phyloP scores from a whole-genome alignment of 2,113 vertebrate species.

The Prunella fulvescens region DNA sequence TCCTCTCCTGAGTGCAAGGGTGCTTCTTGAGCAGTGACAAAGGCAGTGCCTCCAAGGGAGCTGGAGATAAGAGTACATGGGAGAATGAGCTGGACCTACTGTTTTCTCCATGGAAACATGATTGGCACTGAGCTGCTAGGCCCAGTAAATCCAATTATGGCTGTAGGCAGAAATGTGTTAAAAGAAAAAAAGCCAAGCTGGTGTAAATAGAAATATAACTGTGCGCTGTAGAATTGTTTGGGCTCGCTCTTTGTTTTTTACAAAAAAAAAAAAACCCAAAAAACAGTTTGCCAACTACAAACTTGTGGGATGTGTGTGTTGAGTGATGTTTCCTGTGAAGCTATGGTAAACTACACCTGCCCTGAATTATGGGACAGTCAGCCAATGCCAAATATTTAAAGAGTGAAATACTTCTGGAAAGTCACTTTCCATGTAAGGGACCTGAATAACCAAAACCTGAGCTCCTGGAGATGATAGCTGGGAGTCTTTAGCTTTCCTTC shows the following conservation, averaged over 20 bases:
- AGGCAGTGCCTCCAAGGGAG: not conserved
- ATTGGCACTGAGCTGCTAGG: not conserved
- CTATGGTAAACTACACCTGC: not conserved
- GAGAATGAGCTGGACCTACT: not conserved
- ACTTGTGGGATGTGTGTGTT: not conserved
- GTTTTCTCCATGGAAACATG: constrained; percentile 46
- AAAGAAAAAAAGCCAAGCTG: not conserved
- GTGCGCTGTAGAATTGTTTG: not conserved
- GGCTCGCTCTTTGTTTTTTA: not conserved
- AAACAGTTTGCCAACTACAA: not conserved
- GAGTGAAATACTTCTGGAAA: constrained; percentile 8
- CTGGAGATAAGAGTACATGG: not conserved
- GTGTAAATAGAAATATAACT: not conserved
- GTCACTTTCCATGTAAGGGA: not conserved
- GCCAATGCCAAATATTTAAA: not conserved
- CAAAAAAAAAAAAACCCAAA: no score
- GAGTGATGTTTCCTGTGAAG: not conserved
- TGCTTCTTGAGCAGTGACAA: not conserved
- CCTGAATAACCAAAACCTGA: not conserved
- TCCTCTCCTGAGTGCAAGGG: not conserved
- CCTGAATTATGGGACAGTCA: not conserved
- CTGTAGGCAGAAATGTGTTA: not conserved
- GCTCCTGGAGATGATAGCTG: not conserved
- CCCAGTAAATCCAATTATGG: not conserved
- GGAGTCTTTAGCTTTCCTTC: not conserved